Evolutionary conservation across 30 jellyfish, hydroid and myxozoan species (phyloP), one percentile per base, ranked within the genome.

Genomic region (Aurelia aurita complex sp. Pacific): DNA sequence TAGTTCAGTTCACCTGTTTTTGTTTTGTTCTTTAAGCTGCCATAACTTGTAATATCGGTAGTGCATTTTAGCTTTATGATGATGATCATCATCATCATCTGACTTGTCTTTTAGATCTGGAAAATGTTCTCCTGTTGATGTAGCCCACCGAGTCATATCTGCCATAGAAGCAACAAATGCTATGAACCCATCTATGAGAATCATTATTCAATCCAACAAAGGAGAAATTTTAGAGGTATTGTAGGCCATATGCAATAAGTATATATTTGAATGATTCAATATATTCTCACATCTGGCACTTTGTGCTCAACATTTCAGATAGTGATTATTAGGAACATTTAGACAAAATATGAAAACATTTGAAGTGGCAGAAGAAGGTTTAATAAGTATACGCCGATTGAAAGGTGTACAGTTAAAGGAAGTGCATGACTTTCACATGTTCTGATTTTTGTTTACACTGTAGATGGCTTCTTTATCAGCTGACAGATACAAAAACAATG

Each of bases 391-490:
- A 3, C 52, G 4, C 52, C 6, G 8, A 40, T 40, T 2, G 52
- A 40, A 40, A 3, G 8, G 52, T 40, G 52, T 40, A 40, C 52
- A 40, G 8, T 40, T 40, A 6, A 40, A 40, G 52, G 29, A 23
- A 23, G 29, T 23, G 29, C 29, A 23, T 23, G 29, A 23, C 14
- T 63, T 64, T 34, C 6, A 2, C 5, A 54, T 23, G 14, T 18
- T 67, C 4, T 59, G 10, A 38, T 67, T 38, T 87, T 87, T 77
- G 2, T 9, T 46, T 46, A 2, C 50, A 38, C 3, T 5, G 1
- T 32, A 96, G 99, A 81, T 80, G 90, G 99, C 99, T 6, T 71
- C 74, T 23, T 95, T 89, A 8, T 96, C 99, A 40, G 91, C 99
- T 11, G 89, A 86, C 15, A 83, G 99, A 63, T 96, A 96, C 97